A percentile compares a stretch with the other conserved stretches of the same genome.
Evolutionary conservation across 2,888 invertebrate species (phyloP).

Genomic region (Arge pagana): DNA sequence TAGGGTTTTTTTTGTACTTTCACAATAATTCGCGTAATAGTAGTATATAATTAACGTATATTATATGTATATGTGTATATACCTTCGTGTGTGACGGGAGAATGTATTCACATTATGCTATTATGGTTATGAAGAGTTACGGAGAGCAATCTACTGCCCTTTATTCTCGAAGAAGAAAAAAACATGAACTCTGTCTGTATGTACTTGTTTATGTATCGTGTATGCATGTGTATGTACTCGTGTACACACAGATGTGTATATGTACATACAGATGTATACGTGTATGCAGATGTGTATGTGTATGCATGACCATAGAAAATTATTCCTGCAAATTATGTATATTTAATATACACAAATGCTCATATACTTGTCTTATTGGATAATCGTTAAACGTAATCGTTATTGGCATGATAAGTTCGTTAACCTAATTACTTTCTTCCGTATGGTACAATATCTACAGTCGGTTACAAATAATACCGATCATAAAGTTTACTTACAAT

Average conservation of each 20-base stretch:
- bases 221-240: too few species aligned
- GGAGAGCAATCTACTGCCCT: conserved; percentile 46
- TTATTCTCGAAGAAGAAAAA: too few species aligned
- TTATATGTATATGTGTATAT: conserved; percentile 41
- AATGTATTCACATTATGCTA: conserved; percentile 53
- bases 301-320: conserved; percentile 34
- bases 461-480: conserved; percentile 41
- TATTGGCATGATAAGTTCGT: conserved; percentile 41
- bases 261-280: too few species aligned
- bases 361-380: conserved; percentile 23
- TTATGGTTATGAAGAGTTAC: conserved; percentile 48
- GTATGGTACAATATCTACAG: conserved; percentile 54
- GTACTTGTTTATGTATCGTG: too few species aligned
- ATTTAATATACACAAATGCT: conserved; percentile 43
- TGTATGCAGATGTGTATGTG: too few species aligned
- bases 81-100: conserved; percentile 47
- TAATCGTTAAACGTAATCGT: conserved; percentile 40
- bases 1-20: conserved; percentile 55
- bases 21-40: conserved; percentile 55
- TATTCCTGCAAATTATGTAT: conserved; percentile 34
- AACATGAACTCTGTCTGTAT: too few species aligned
- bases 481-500: conserved; percentile 41
- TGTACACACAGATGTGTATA: too few species aligned
- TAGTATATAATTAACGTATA: conserved; percentile 37
- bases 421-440: conserved; percentile 34